Evolutionary conservation across 2,888 invertebrate genomes (phyloP).

Genomic region (Cheiracanthium punctorium): DNA sequence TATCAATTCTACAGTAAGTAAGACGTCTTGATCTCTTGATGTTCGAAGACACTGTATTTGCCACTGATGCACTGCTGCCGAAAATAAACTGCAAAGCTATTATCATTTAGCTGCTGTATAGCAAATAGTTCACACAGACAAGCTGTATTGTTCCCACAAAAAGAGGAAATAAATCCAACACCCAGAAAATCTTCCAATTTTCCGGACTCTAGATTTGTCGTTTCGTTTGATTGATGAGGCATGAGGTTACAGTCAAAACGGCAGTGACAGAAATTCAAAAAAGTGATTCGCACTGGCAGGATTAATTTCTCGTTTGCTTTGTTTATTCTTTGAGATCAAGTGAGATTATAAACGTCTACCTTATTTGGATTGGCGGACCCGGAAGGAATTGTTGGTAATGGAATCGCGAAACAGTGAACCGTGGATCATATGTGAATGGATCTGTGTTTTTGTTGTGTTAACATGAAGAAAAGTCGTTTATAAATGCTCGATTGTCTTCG

Average conservation of each 20-base stretch:
- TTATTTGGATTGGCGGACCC: background rate
- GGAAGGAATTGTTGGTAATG: background rate
- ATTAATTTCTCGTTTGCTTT: background rate
- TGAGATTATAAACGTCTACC: background rate
- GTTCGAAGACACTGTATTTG: too few species aligned
- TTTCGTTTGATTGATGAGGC: constrained; percentile 10
- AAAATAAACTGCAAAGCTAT: too few species aligned
- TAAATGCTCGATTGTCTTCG: too few species aligned
- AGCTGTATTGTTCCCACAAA: background rate
- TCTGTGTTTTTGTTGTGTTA: too few species aligned
- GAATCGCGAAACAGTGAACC: background rate
- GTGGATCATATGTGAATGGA: background rate
- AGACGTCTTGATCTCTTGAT: too few species aligned
- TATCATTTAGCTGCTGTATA: too few species aligned
- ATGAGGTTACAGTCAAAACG: background rate
- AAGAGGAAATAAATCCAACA: constrained; percentile 10
- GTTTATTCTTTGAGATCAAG: background rate
- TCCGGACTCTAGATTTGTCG: background rate
- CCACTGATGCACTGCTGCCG: too few species aligned
- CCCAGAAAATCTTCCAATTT: constrained; percentile 11
- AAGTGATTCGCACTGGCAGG: background rate
- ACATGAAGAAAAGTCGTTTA: too few species aligned
- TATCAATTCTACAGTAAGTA: too few species aligned
- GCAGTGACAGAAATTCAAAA: background rate
- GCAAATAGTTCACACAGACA: background rate